Base-by-base conservation (phyloP, 2,888 invertebrate genomes). In the Copidosoma aretas region DNA sequence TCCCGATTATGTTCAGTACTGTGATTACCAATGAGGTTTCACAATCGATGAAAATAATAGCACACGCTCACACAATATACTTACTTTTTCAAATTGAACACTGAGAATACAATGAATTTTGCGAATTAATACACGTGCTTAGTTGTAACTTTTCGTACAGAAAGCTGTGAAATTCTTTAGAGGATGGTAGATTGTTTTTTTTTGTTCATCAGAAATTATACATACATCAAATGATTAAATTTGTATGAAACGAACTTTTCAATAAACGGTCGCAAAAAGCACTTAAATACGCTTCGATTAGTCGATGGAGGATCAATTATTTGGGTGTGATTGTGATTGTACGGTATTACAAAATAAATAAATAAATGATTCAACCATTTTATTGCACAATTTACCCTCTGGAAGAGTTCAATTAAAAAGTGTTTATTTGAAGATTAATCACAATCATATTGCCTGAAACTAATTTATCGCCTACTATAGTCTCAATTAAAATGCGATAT, bases 201-300 rank as follows among this genome's bases (percentile, higher is more conserved):
- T n/a, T n/a, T n/a, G n/a, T n/a, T n/a, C n/a, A n/a, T n/a, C n/a
- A n/a, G n/a, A n/a, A n/a, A n/a, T n/a, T n/a, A n/a, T n/a, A n/a
- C n/a, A n/a, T n/a, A n/a, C n/a, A n/a, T n/a, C n/a, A n/a, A n/a
- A n/a, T n/a, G n/a, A n/a, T n/a, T n/a, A n/a, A n/a, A n/a, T n/a
- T n/a, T n/a, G n/a, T n/a, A n/a, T n/a, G n/a, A n/a, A n/a, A n/a
- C n/a, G n/a, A n/a, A n/a, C n/a, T n/a, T n/a, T n/a, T n/a, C n/a
- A n/a, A n/a, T n/a, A n/a, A n/a, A n/a, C n/a, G n/a, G n/a, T n/a
- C n/a, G n/a, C n/a, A 63, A 54, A 68, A 17, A 62, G 51, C 61
- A 51, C 57, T 52, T 17, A 64, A 43, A 56, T 22, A 61, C 41
- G 61, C 62, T 67, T 67, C 53, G 12, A 59, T 46, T 53, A 53